Conservation (phyloP, 2,113 vertebrate genomes). For the Tichodroma muraria region DNA sequence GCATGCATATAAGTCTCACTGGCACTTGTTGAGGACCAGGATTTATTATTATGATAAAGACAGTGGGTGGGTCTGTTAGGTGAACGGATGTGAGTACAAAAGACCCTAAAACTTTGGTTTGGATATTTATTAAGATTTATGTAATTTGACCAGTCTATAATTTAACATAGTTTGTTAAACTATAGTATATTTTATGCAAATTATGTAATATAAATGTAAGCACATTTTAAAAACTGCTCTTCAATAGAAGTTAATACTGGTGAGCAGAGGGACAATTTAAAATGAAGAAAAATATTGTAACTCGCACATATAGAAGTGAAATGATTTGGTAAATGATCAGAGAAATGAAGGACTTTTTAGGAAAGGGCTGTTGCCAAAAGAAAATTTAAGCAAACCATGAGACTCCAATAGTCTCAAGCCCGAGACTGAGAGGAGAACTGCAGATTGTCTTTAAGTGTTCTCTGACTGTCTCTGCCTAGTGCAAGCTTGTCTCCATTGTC, state of each 20-base stretch:
- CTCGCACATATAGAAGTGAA: background rate
- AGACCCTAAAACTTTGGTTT: background rate
- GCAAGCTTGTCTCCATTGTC: background rate
- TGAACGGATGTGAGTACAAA: background rate
- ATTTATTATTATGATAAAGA: background rate
- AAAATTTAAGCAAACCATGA: background rate
- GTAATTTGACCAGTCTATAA: background rate
- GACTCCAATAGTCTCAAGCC: background rate
- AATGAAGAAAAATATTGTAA: background rate
- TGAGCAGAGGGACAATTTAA: background rate
- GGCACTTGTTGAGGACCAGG: background rate
- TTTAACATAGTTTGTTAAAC: background rate
- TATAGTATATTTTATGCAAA: background rate
- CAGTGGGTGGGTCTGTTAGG: background rate
- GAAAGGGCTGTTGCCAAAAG: background rate
- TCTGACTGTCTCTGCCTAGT: background rate
- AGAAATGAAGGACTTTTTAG: background rate
- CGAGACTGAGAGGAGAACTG: background rate
- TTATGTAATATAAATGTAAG: background rate
- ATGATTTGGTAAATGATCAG: background rate
- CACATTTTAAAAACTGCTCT: background rate
- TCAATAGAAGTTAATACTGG: background rate
- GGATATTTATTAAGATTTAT: background rate
- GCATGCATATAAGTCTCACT: background rate
- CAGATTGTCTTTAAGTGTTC: background rate